Base-by-base conservation (phyloP, 1,140 invertebrate genomes). In the Listronotus bonariensis region DNA sequence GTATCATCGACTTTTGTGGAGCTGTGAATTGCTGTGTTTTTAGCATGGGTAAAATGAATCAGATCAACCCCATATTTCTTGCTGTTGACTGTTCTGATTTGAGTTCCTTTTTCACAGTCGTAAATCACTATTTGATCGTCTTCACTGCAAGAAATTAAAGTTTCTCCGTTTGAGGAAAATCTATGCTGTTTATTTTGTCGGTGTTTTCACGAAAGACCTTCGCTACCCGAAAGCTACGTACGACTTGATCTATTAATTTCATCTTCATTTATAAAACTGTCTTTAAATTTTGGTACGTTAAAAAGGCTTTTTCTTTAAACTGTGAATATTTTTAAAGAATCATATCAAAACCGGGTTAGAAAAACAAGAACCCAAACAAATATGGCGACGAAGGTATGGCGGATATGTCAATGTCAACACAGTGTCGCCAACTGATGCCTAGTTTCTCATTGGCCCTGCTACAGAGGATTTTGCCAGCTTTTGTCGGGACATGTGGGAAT, bases 121-220 rank as follows among this genome's bases (percentile, higher is more conserved):
- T 99, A 99, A 65, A 99, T 98, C 17, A 98, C 94, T 72, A 99
- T 99, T 80, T 98, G 97, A 82, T 99, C 98, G 80, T 99, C 98
- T 82, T 99, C 96, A 75, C 96, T 97, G 74, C 96, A 98, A 0
- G 96, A 96, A 76, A 99, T 97, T 31, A 99, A 82, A 17, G 93
- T 92, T 78, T 97, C 95, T 36, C 97, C 97, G 79, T 88, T 95
- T 0, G 93, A 87, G 40, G 95, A 96, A 82, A 99, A 80, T 98
- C 94, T 75, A 99, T 95, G 78, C 93, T 95, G 81, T 98, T 99
- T 76, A 99, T 97, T 81, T 94, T 91, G 77, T 98, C 96, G 15
- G 92, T 94, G 80, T 99, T 99, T 83, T 99, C 96, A 62, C 93
- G 88, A 80, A 99, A 99, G 48, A 98, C 89, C 82, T 99, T 99